These are phyloP conservation scores for Lasaia peninsularis DNA, from an alignment of 1,140 invertebrate species.

Conservation along the genomic window DNA sequence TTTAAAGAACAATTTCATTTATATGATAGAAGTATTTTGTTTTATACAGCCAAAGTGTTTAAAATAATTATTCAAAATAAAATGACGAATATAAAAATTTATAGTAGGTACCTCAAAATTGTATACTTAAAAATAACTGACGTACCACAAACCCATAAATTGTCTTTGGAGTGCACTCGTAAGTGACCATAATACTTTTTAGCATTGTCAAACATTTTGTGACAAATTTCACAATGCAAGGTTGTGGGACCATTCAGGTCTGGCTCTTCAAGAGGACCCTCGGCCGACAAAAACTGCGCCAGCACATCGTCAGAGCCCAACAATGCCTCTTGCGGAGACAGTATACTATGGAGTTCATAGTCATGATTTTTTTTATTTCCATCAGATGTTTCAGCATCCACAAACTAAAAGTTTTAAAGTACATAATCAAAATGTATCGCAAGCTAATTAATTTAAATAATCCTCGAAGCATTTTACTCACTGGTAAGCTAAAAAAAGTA, in stretches of 20 bases:
- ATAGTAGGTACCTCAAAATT: too few relatives aligned
- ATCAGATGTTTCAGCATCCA: conserved; percentile 46
- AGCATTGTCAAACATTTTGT: conserved; percentile 65
- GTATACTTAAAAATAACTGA: conserved; percentile 12
- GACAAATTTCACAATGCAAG: conserved; percentile 64
- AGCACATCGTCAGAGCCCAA: conserved; percentile 55
- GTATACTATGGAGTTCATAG: conserved; percentile 38
- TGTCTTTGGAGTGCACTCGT: conserved; percentile 64
- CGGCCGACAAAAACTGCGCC: conserved; percentile 53
- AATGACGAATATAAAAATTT: too few relatives aligned
- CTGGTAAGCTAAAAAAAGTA: conserved; percentile 57
- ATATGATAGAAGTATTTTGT: too few relatives aligned
- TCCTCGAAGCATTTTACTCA: conserved; percentile 33
- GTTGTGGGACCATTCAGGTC: conserved; percentile 64
- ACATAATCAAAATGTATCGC: neutral
- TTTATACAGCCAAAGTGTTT: too few relatives aligned
- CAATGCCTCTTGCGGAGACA: conserved; percentile 39
- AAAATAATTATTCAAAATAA: too few relatives aligned
- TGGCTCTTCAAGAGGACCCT: conserved; percentile 60
- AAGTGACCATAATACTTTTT: conserved; percentile 70
- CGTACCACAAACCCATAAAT: conserved; percentile 66
- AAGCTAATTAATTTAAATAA: neutral
- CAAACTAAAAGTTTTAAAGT: conserved; percentile 41
- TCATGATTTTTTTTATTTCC: conserved; percentile 41
- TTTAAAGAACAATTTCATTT: too few relatives aligned